Base-by-base conservation (phyloP, 2,888 invertebrate genomes). In the Thecocarcelia acutangulata region DNA sequence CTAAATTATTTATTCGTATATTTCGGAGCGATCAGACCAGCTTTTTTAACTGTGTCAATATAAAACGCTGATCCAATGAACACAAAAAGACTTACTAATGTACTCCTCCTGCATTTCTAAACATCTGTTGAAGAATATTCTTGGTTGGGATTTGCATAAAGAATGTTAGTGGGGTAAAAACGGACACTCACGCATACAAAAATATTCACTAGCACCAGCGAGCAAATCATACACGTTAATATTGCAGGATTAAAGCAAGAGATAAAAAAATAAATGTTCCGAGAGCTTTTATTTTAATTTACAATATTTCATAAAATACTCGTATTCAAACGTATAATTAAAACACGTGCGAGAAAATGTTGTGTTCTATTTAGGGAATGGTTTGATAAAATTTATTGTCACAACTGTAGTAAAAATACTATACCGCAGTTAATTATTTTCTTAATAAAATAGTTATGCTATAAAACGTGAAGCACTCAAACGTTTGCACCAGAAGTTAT, bases 281-380 rank as follows among this genome's bases (percentile, higher is more conserved):
- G 28, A 24, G 15, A 33, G 19, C 13, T 33, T 56, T 69, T 56
- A 13, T 54, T 73, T 63, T 73, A 63, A 48, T 63, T 54, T 44
- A 56, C 13, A 63, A 64, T 48, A 48, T 74, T 28, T 64, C 40
- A 48, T 58, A 66, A 66, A 56, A 56, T 58, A n/a, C n/a, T n/a
- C n/a, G n/a, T n/a, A 40, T 58, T 13, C 64, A 66, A 56, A 64
- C 24, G 37, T 74, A 58, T 74, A 74, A 74, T 66, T 74, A 74
- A 74, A 74, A 66, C 74, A 74, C 72, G 72, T 72, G 61, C 5
- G 50, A 50, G 24, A 61, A 52, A 44, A 61, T 52, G 61, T 50
- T 44, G 33, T 63, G 61, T 61, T 63, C 61, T 72, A 61, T 72
- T 42, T 52, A 52, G 42, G n/a, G 21, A 52, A 59, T 64, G 63